A percentile compares a stretch with the other conserved stretches of the same genome.
Conservation (phyloP, 1,140 invertebrate genomes). For the Drosophila sturtevanti region DNA sequence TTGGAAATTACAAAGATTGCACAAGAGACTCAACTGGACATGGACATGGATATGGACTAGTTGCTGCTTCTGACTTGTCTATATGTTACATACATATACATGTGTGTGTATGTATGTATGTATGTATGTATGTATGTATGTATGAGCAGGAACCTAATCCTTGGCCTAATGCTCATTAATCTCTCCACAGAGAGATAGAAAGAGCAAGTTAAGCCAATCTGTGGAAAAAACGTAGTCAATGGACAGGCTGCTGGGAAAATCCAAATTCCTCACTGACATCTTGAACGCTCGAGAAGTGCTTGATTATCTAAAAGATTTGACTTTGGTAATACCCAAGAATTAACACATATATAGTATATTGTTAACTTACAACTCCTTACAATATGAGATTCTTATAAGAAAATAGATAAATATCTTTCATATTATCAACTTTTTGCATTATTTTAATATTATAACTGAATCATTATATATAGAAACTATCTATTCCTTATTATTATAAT, state of each 20-base stretch:
- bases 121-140: too few species aligned
- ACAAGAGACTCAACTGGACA: conserved; percentile 54
- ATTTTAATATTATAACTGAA: too few species aligned
- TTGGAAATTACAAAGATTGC: conserved; percentile 78
- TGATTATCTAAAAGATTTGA: conserved; percentile 28
- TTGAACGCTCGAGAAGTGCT: conserved; percentile 27
- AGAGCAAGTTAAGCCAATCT: conserved; percentile 70
- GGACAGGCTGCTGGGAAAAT: conserved; percentile 58
- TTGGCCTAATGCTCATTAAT: conserved; percentile 69
- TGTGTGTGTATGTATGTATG: too few species aligned
- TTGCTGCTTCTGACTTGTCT: not conserved
- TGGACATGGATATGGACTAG: conserved; percentile 4
- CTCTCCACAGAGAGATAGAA: conserved; percentile 37
- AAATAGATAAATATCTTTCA: not conserved
- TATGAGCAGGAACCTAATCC: conserved; percentile 42
- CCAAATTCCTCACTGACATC: conserved; percentile 51
- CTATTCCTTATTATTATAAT: too few species aligned
- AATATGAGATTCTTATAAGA: not conserved
- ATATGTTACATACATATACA: too few species aligned
- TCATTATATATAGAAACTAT: too few species aligned
- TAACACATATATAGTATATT: conserved; percentile 25
- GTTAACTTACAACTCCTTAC: not conserved
- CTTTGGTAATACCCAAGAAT: conserved; percentile 50
- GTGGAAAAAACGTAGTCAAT: conserved; percentile 77
- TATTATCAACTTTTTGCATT: too few species aligned